Evolutionary conservation across 1,140 invertebrate genomes (phyloP).

Genomic region (Copidosoma floridanum): DNA sequence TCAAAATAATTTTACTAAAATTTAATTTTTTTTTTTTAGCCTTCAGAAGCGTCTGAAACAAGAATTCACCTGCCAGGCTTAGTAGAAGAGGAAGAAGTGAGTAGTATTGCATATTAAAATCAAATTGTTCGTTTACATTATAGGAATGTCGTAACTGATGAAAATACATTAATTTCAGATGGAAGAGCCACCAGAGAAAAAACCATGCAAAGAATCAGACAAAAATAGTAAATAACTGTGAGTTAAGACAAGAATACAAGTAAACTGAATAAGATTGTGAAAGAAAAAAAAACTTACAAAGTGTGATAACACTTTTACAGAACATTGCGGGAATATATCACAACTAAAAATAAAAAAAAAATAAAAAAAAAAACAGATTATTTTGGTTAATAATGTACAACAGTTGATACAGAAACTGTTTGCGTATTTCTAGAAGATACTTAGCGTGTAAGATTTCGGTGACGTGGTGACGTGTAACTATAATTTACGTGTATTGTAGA

Average conservation of each 20-base stretch:
- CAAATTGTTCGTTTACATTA: background rate
- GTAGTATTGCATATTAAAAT: conserved; percentile 19
- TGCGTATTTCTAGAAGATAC: conserved; percentile 46
- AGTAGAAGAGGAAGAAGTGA: conserved; percentile 66
- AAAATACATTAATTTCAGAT: conserved; percentile 43
- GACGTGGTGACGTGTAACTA: conserved; percentile 8
- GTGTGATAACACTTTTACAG: conserved; percentile 19
- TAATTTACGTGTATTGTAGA: conserved; percentile 10
- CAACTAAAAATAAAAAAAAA: too few species aligned
- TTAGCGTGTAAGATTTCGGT: conserved; percentile 10
- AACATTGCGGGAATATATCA: conserved; percentile 39
- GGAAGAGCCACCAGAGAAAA: conserved; percentile 54
- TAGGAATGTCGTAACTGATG: conserved; percentile 4
- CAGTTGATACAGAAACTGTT: conserved; percentile 52
- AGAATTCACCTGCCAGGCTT: conserved; percentile 72
- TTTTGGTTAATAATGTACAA: conserved; percentile 54
- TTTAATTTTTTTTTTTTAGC: conserved; percentile 55
- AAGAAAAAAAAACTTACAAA: conserved; percentile 29
- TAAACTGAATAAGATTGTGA: conserved; percentile 29
- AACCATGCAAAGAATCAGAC: conserved; percentile 52
- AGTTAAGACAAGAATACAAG: too few species aligned
- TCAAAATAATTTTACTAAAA: background rate
- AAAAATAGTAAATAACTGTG: conserved; percentile 54
- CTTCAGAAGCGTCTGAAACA: conserved; percentile 74
- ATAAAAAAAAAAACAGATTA: conserved; percentile 55